Percentiles rank a stretch among this genome's conserved stretches.
Conservation (phyloP, 2,888 invertebrate genomes). For the Cryptocephalus primarius region DNA sequence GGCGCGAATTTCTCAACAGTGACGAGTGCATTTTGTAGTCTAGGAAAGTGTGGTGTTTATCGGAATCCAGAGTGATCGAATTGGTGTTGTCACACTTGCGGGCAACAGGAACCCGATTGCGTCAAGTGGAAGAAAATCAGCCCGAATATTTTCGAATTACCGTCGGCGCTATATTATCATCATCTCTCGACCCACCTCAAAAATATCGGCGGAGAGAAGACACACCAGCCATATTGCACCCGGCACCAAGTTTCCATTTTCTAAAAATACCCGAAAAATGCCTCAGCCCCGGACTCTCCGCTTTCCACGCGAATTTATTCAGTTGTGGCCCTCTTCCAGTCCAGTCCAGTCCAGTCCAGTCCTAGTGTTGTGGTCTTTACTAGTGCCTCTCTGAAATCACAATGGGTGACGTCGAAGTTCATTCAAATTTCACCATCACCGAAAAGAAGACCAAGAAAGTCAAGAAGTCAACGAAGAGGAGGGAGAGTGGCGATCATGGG, state of each 20-base stretch:
- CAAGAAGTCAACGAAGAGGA: slow-evolving; percentile 79
- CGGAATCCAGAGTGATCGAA: too few relatives aligned
- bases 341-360: slow-evolving; percentile 1
- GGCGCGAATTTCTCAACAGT: too few relatives aligned
- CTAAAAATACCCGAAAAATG: slow-evolving; percentile 35
- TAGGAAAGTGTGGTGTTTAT: too few relatives aligned
- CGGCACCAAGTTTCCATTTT: slow-evolving; percentile 35
- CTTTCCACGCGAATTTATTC: slow-evolving; percentile 20
- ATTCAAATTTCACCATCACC: slow-evolving; percentile 75
- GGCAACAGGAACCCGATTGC: slow-evolving; percentile 17
- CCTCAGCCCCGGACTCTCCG: slow-evolving; percentile 18
- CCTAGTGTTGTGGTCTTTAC: not conserved
- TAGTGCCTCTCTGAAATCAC: not conserved
- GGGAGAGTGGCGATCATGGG: slow-evolving; percentile 61
- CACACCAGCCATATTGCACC: slow-evolving; percentile 19
- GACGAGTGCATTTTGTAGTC: too few relatives aligned
- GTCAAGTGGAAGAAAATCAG: slow-evolving; percentile 15
- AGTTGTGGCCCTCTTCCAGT: slow-evolving; percentile 17
- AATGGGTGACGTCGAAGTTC: slow-evolving; percentile 88
- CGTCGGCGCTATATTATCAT: not conserved
- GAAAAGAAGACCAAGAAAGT: slow-evolving; percentile 80
- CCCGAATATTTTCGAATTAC: too few relatives aligned
- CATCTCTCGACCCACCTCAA: slow-evolving; percentile 19
- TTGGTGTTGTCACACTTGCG: too few relatives aligned
- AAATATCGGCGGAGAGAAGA: slow-evolving; percentile 7